phyloP scores from a whole-genome alignment of 2,888 invertebrate genomes.

The Anodontia alba region DNA sequence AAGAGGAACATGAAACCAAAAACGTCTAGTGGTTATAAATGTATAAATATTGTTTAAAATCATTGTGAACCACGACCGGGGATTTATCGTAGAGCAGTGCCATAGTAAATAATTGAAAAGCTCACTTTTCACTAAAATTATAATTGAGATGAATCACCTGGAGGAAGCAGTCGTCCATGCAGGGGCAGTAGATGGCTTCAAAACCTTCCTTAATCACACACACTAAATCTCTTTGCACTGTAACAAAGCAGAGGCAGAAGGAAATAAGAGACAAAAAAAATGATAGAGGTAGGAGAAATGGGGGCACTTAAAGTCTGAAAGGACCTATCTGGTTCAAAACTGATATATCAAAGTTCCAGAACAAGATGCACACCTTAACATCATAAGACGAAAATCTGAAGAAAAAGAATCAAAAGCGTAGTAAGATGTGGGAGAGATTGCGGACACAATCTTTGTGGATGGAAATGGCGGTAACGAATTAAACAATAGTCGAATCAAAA shows the following conservation, averaged over 20 bases:
- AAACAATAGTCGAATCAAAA: too few species aligned
- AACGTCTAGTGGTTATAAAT: neutral
- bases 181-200: neutral
- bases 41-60: neutral
- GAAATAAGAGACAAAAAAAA: too few species aligned
- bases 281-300: too few species aligned
- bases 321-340: too few species aligned
- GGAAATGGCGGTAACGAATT: too few species aligned
- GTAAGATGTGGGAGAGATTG: too few species aligned
- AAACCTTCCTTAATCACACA: neutral
- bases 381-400: too few species aligned
- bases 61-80: neutral
- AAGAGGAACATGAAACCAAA: neutral
- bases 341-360: too few species aligned
- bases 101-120: neutral
- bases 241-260: neutral
- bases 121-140: neutral
- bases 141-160: constrained; percentile 18
- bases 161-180: neutral
- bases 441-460: too few species aligned
- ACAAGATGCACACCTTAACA: too few species aligned
- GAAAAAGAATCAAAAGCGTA: too few species aligned
- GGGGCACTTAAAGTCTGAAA: too few species aligned
- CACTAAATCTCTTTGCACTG: neutral
- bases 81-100: constrained; percentile 3